phyloP scores from a whole-genome alignment of 2,888 invertebrate species.

The Cremastinae sp. region DNA sequence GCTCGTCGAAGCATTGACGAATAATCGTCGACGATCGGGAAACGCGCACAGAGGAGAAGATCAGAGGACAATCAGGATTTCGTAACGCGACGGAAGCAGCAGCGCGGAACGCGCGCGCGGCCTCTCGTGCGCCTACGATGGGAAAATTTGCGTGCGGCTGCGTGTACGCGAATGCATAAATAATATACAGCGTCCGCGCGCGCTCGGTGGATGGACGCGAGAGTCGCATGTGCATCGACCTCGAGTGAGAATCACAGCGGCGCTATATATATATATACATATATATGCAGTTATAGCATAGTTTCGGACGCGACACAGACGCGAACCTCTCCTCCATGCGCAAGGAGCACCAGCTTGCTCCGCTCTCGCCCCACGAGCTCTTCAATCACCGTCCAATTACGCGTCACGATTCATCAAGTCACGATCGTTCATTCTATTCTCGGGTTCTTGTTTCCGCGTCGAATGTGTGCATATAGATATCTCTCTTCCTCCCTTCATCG shows the following conservation, averaged over 20 bases:
- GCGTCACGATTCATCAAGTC: constrained; percentile 64
- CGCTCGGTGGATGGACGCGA: constrained; percentile 49
- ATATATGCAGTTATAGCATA: not conserved
- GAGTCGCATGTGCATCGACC: constrained; percentile 47
- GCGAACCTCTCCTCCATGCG: constrained; percentile 4
- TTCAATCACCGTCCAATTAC: constrained; percentile 65
- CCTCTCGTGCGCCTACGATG: constrained; percentile 41
- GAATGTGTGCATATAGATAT: constrained; percentile 52
- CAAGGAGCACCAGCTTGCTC: constrained; percentile 48
- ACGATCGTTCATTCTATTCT: constrained; percentile 61
- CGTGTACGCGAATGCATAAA: constrained; percentile 47
- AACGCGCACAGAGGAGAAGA: constrained; percentile 25
- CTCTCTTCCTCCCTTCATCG: constrained; percentile 13
- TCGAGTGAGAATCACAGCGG: constrained; percentile 50
- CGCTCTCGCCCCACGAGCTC: constrained; percentile 61
- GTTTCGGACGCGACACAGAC: not conserved
- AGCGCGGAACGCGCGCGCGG: constrained; percentile 49
- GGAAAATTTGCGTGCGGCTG: not conserved
- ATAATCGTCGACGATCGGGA: constrained; percentile 20
- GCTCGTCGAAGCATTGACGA: not conserved
- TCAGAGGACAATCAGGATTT: constrained; percentile 41
- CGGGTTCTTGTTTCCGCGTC: constrained; percentile 56
- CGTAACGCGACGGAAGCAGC: constrained; percentile 45
- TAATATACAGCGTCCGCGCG: constrained; percentile 48
- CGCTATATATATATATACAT: constrained; percentile 19